These are phyloP conservation scores for Diabrotica virgifera DNA, from an alignment of 1,140 invertebrate species.

Conservation along the genomic window DNA sequence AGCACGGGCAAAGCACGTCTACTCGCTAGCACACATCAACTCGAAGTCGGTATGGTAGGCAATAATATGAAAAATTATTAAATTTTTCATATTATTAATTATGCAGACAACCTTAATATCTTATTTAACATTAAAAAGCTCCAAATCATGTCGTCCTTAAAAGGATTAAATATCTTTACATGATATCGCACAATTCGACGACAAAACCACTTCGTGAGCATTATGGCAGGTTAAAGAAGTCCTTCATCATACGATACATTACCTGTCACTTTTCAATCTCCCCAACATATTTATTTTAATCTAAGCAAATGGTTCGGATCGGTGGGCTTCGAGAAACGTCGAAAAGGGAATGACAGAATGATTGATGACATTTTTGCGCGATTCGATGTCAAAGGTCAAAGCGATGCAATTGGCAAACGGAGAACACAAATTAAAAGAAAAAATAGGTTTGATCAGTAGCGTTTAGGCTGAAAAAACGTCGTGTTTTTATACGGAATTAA, in stretches of 20 bases:
- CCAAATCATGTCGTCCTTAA: too few relatives aligned
- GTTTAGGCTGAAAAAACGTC: too few relatives aligned
- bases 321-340: not conserved
- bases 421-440: conserved; percentile 1
- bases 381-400: not conserved
- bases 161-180: too few relatives aligned
- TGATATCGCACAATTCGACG: not conserved
- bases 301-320: not conserved
- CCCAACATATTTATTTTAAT: not conserved
- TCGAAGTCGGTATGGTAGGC: too few relatives aligned
- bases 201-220: not conserved
- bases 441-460: not conserved
- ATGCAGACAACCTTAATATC: too few relatives aligned
- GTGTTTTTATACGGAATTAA: too few relatives aligned
- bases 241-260: conserved; percentile 1
- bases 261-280: not conserved
- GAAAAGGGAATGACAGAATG: not conserved
- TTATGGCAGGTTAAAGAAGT: not conserved
- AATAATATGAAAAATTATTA: too few relatives aligned
- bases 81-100: too few relatives aligned
- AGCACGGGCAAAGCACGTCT: too few relatives aligned
- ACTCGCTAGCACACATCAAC: too few relatives aligned
- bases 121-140: too few relatives aligned
- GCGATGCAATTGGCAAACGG: not conserved
- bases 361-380: not conserved